Base-by-base conservation (phyloP, 2,113 vertebrate species). In the Archilochus colubris region DNA sequence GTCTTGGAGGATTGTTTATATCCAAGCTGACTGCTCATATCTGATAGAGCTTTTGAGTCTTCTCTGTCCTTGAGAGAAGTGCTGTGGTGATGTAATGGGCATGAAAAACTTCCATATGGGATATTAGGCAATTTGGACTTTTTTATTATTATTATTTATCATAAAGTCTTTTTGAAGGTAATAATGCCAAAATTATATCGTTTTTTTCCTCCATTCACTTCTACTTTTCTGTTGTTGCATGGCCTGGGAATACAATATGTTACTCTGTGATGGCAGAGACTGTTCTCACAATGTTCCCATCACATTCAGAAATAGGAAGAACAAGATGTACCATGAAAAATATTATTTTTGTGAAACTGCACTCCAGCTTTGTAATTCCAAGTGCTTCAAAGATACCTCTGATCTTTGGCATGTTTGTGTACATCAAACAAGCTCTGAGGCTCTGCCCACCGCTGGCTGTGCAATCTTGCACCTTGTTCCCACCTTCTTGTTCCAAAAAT, bases 251-350 rank as follows among this genome's bases (percentile, higher is more conserved):
- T 94, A 92, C 91, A 93, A 86, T 88, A 91, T 95, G 93, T 79
- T 89, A 24, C 88, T 86, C 61, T 40, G 83, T 1, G 54, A 27
- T 93, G 91, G 88, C 90, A 96, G 86, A 88, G 88, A 76, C 93
- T 95, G 95, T 93, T 95, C 91, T 84, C 13, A 0, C 90, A 70
- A 57, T 58, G 62, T 93, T 93, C 88, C 73, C 93, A 75, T 96
- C 93, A 82, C 85, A 62, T 64, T 95, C 88, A 86, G 94, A 93
- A 96, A 90, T 84, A 95, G 92, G 96, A 94, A 58, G 94, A 95
- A 95, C 91, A 94, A 82, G 76, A 83, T 90, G 93, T 95, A 31
- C 95, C 66, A 69, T 0, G 61, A 86, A 31, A 27, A 44, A 70
- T 82, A 91, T 95, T 97, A 94, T 93, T 95, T 94, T 84, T 94